Conservation (phyloP, 1,140 invertebrate genomes). For the Eriosoma lanigerum region DNA sequence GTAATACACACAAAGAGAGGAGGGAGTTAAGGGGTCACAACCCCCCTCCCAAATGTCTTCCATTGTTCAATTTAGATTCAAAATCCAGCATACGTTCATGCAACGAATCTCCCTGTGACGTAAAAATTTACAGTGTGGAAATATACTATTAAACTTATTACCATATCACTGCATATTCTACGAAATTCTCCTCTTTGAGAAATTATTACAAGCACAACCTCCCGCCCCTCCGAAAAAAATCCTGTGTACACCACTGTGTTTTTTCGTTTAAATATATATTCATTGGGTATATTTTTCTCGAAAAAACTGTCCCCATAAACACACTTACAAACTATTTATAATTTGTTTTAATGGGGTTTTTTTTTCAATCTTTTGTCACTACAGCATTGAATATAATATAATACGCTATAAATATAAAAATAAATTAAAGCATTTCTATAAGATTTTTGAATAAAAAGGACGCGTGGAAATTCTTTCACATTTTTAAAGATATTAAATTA, state of each 20-base stretch:
- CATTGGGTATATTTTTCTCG: not conserved
- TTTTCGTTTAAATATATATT: constrained; percentile 17
- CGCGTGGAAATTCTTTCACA: not conserved
- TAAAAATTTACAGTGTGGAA: too few relatives aligned
- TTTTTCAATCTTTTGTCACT: constrained; percentile 6
- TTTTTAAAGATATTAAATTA: constrained; percentile 18
- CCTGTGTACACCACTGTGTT: too few relatives aligned
- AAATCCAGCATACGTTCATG: too few relatives aligned
- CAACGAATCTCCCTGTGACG: too few relatives aligned
- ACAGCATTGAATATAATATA: not conserved
- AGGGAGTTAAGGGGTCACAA: too few relatives aligned
- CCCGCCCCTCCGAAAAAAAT: too few relatives aligned
- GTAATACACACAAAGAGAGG: too few relatives aligned
- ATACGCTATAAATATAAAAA: constrained; percentile 17
- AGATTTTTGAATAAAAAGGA: not conserved
- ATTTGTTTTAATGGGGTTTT: constrained; percentile 21
- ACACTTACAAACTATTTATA: constrained; percentile 5
- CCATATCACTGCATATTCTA: too few relatives aligned
- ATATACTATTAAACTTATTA: too few relatives aligned
- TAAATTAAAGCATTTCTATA: not conserved
- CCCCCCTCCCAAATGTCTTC: too few relatives aligned
- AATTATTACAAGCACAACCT: not conserved
- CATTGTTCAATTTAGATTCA: too few relatives aligned
- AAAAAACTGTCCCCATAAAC: not conserved
- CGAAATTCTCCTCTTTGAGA: too few relatives aligned